Evolutionary conservation across 2,113 vertebrate species (phyloP), one percentile per base, ranked within the genome.

Genomic region (Brachyhypopomus occidentalis): DNA sequence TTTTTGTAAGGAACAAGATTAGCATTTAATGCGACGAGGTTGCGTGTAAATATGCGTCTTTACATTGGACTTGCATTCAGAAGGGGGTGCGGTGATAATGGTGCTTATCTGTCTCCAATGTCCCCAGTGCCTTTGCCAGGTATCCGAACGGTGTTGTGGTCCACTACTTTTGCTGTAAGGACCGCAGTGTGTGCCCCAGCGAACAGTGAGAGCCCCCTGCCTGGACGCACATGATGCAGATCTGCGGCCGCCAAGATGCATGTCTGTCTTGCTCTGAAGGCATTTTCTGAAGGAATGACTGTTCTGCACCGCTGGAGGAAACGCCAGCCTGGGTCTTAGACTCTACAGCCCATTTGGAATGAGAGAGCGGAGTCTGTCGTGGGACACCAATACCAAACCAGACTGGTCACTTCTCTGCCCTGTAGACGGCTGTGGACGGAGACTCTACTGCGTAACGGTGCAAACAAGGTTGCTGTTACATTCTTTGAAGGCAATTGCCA

Each of bases 151-250:
- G 96, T 5, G 95, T 97, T 86, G 96, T 99, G 2, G 97, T 99
- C 77, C 98, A 99, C 89, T 99, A 99, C 92, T 99, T 98, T 93
- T 99, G 98, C 93, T 98, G 97, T 91, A 99, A 97, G 92, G 97
- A 99, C 84, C 94, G 94, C 63, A 91, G 8, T 83, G 90, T 93
- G 81, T 97, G 95, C 88, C 88, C 96, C 0, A 88, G 92, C 0
- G 97, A 99, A 86, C 95, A 96, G 86, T 96, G 92, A 95, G 38
- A 64, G 12, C 0, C 7, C 45, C 45, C 45, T 8, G 38, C 60
- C 19, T 58, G 55, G 17, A 63, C 63, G 11, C 8, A n/a, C 41
- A 11, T 4, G 1, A n/a, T 23, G 62, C 63, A 34, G 41, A 36
- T 6, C 58, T n/a, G n/a, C n/a, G n/a, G 17, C 48, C 52, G 7